Conservation (phyloP, 64 coral and sea anemone species). For the Dendronephthya gigantea region DNA sequence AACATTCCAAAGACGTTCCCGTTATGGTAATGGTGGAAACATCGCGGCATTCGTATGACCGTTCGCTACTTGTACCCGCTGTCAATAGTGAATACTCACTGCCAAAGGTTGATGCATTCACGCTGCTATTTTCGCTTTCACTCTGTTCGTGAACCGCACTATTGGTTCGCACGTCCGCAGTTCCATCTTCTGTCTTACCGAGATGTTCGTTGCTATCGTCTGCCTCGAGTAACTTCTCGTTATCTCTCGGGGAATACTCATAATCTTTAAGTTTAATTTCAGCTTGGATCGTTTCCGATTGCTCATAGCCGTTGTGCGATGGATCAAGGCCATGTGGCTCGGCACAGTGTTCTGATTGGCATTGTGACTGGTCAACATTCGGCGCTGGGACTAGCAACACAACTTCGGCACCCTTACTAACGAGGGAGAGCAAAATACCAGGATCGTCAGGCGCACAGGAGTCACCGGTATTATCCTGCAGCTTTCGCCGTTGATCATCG, state of each 20-base stretch:
- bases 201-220: background rate
- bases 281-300: background rate
- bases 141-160: background rate
- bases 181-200: background rate
- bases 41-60: background rate
- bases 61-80: background rate
- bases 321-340: background rate
- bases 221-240: background rate
- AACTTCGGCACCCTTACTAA: constrained; percentile 53
- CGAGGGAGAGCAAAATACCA: constrained; percentile 45
- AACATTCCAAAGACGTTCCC: constrained; percentile 57
- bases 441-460: background rate
- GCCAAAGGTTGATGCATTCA: constrained; percentile 2
- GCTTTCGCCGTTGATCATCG: background rate
- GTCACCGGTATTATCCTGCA: background rate
- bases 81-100: background rate
- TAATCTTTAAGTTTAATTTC: background rate
- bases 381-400: constrained; percentile 62
- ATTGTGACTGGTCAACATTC: background rate
- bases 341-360: background rate
- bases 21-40: constrained; percentile 53
- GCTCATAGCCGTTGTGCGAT: background rate
- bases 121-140: constrained; percentile 53
- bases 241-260: background rate
- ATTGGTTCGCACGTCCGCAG: no score